Conservation (phyloP, 1,140 invertebrate genomes). For the Odontomachus brunneus region DNA sequence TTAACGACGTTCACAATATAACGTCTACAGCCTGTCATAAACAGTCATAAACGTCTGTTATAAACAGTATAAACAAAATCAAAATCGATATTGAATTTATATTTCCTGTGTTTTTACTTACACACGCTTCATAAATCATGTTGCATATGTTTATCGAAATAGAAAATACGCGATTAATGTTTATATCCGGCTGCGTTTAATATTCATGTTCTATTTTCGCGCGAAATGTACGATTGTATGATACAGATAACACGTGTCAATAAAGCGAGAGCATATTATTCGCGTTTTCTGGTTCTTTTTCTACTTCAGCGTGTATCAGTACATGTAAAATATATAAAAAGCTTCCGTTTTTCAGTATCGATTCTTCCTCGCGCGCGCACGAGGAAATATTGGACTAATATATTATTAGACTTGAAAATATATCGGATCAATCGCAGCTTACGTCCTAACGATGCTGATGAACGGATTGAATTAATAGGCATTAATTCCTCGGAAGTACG, state of each 20-base stretch:
- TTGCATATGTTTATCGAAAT: neutral
- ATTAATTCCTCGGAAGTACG: neutral
- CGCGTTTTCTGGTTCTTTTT: neutral
- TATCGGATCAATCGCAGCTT: too few relatives aligned
- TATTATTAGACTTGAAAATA: too few relatives aligned
- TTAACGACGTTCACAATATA: neutral
- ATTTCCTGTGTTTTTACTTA: neutral
- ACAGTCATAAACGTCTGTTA: too few relatives aligned
- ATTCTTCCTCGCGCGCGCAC: too few relatives aligned
- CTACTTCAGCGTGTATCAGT: too few relatives aligned
- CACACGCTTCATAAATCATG: neutral
- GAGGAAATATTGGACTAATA: too few relatives aligned
- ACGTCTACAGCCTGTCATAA: neutral
- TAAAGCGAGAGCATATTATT: neutral
- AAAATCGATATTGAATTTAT: conserved; percentile 22
- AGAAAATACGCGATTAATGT: neutral
- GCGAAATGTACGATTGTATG: neutral
- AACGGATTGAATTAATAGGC: neutral
- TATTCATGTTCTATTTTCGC: neutral
- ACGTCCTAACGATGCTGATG: too few relatives aligned
- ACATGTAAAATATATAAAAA: too few relatives aligned
- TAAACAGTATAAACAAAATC: conserved; percentile 17
- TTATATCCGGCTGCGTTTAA: neutral
- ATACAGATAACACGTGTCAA: neutral
- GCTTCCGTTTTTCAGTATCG: too few relatives aligned